Base-by-base conservation (phyloP, 1,140 invertebrate genomes). In the Centruroides sculpturatus region DNA sequence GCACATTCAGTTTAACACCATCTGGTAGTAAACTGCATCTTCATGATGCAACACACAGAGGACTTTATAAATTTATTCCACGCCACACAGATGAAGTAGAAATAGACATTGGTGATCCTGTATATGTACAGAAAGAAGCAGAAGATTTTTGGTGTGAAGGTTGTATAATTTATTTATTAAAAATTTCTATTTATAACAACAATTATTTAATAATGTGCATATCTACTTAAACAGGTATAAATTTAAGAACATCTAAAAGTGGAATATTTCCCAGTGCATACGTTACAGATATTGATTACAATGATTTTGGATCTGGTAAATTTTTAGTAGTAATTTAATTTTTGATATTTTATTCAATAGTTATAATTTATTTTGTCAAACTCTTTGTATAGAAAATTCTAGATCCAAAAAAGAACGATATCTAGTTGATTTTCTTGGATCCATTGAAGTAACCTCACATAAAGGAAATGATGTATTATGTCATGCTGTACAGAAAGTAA, bases 111-210 rank as follows among this genome's bases (percentile, higher is more conserved):
- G 95, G 95, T 5, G 95, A 98, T 75, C 91, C 93, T 5, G 84
- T 98, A 66, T 96, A 97, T 71, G 91, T 98, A 63, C 88, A 94
- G 69, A 91, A 92, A 72, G 92, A 97, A 74, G 90, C 86, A 11
- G 94, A 98, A 66, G 94, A 98, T 75, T 77, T 96, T 54, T 98
- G 95, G 94, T 95, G 92, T 76, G 92, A 96, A 85, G 93, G 79
- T 80, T 65, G 56, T 64, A 10, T 8, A 10, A 13, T 48, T 63
- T 54, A 10, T n/a, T 23, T 36, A 35, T 11, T 9, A 12, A 11
- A 61, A n/a, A 10, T 41, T 34, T 53, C 48, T 11, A 41, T 12
- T 59, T 12, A 56, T 59, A 23, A 23, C 35, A 23, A 49, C 23
- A 23, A 23, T 23, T 23, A 23, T 23, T 23, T 23, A 23, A 23